Conservation (phyloP, 2,113 vertebrate genomes). For the Dermatemys mawii region DNA sequence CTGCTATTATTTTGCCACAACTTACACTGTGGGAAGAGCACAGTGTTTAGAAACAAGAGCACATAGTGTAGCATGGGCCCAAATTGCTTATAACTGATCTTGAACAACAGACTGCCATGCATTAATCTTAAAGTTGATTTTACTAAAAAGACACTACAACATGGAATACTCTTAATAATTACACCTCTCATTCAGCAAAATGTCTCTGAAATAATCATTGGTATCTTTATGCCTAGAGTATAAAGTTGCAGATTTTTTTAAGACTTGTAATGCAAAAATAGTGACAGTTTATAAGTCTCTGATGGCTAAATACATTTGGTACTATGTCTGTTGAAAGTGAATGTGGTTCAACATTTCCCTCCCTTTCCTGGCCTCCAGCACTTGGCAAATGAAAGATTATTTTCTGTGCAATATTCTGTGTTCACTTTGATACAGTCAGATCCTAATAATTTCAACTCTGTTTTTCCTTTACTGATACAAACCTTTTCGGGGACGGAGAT, state of each 20-base stretch:
- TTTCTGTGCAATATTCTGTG: background rate
- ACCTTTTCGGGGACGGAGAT: background rate
- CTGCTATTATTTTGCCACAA: background rate
- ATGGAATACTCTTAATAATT: background rate
- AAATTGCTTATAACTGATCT: conserved; percentile 39
- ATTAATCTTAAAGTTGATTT: background rate
- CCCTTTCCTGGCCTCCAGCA: background rate
- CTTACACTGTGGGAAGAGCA: background rate
- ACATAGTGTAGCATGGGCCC: background rate
- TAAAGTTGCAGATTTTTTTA: background rate
- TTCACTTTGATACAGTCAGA: background rate
- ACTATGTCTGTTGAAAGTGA: background rate
- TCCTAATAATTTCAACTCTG: background rate
- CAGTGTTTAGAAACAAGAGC: conserved; percentile 30
- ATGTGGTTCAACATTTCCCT: background rate
- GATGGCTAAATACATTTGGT: background rate
- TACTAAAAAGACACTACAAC: background rate
- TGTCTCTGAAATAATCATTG: background rate
- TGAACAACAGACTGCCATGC: conserved; percentile 15
- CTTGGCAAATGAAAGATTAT: background rate
- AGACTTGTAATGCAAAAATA: conserved; percentile 3
- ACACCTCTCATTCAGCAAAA: background rate
- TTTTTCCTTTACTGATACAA: background rate
- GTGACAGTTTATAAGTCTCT: background rate
- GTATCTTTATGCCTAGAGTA: background rate